These are phyloP conservation scores for Proterorhinus semilunaris DNA, from an alignment of 2,113 vertebrate genomes.

Conservation along the genomic window DNA sequence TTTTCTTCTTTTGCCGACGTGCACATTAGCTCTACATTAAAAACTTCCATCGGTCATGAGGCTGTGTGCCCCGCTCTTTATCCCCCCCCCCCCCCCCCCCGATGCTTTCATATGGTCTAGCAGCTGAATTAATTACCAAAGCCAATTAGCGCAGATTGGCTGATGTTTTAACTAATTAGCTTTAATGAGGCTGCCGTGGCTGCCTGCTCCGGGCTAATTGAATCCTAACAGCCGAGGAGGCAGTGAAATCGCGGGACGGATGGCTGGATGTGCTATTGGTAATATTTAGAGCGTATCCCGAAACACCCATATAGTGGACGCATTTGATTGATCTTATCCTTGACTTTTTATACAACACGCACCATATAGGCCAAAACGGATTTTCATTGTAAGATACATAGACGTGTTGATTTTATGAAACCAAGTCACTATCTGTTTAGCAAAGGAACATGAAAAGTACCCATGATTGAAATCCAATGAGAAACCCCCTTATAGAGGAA, in stretches of 20 bases:
- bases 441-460: too few relatives aligned
- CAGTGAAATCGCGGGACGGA: slow-evolving; percentile 40
- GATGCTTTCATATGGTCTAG: slow-evolving; percentile 83
- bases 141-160: slow-evolving; percentile 99
- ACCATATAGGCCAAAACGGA: not conserved
- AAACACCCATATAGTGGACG: slow-evolving; percentile 51
- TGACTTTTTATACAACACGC: slow-evolving; percentile 33
- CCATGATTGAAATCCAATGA: too few relatives aligned
- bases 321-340: slow-evolving; percentile 30
- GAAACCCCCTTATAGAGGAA: too few relatives aligned
- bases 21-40: not conserved
- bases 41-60: slow-evolving; percentile 3
- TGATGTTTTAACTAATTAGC: slow-evolving; percentile 99
- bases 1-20: not conserved
- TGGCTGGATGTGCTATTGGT: slow-evolving; percentile 43
- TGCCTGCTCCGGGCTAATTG: slow-evolving; percentile 93
- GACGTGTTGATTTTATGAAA: too few relatives aligned
- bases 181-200: slow-evolving; percentile 95
- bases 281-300: slow-evolving; percentile 59
- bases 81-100: slow-evolving; percentile 44
- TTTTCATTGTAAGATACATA: not conserved
- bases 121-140: slow-evolving; percentile 98
- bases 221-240: slow-evolving; percentile 83
- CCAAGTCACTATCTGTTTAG: too few relatives aligned
- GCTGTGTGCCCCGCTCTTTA: slow-evolving; percentile 48